A percentile compares a stretch with the other conserved stretches of the same genome.
Conservation (phyloP, 1,140 invertebrate genomes). For the Chlorops oryzae region DNA sequence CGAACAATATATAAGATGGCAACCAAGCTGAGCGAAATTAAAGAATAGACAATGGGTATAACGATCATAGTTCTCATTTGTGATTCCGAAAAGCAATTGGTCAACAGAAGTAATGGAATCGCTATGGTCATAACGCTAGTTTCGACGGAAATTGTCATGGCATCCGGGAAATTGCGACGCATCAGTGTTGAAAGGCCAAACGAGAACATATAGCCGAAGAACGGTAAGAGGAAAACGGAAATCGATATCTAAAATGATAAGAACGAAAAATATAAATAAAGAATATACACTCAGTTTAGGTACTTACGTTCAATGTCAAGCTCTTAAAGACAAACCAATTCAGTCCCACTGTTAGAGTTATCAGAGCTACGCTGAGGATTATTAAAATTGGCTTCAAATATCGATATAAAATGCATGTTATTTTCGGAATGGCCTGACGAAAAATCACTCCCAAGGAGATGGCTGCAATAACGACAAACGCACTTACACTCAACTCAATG, state of each 20-base stretch:
- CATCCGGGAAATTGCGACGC: slow-evolving; percentile 25
- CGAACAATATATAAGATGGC: slow-evolving; percentile 22
- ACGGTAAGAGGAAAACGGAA: slow-evolving; percentile 20
- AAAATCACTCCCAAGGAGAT: slow-evolving; percentile 22
- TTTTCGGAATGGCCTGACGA: slow-evolving; percentile 21
- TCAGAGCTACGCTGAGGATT: slow-evolving; percentile 24
- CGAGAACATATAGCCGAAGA: slow-evolving; percentile 22
- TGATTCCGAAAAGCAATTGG: slow-evolving; percentile 26
- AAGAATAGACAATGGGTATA: slow-evolving; percentile 23
- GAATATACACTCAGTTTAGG: background rate
- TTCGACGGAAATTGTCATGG: slow-evolving; percentile 25
- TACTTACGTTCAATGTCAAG: slow-evolving; percentile 24
- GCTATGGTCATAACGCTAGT: slow-evolving; percentile 32
- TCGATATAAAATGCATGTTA: slow-evolving; percentile 24
- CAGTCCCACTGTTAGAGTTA: slow-evolving; percentile 26
- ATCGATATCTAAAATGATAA: slow-evolving; percentile 17
- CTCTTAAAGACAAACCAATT: slow-evolving; percentile 25
- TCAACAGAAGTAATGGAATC: slow-evolving; percentile 27
- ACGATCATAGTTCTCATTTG: slow-evolving; percentile 25
- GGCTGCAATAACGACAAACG: slow-evolving; percentile 20
- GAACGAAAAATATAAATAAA: background rate
- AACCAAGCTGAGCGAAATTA: slow-evolving; percentile 21
- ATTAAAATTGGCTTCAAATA: slow-evolving; percentile 30
- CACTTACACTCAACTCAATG: slow-evolving; percentile 17
- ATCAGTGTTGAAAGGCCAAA: slow-evolving; percentile 23